A percentile compares a stretch with the other conserved stretches of the same genome.
Evolutionary conservation across 2,888 invertebrate genomes (phyloP).

Genomic region (Drosophila hamatofila): DNA sequence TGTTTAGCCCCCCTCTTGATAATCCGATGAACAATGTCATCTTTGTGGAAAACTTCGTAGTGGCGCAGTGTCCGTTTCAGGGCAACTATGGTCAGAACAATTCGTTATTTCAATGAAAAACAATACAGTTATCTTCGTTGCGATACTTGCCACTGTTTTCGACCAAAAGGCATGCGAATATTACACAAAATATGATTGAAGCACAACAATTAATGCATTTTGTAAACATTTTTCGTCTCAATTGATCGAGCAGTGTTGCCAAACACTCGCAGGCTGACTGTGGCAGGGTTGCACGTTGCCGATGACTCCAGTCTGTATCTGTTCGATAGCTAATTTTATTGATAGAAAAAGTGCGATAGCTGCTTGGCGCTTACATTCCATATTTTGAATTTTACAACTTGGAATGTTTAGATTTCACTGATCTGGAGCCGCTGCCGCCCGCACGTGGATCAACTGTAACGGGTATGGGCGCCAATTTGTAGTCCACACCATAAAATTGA

Average conservation of each 20-base stretch:
- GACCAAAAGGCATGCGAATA: conserved; percentile 62
- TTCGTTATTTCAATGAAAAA: background rate
- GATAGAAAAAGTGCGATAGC: conserved; percentile 17
- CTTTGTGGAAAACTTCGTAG: conserved; percentile 92
- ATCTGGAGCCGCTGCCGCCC: background rate
- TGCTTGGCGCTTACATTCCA: conserved; percentile 10
- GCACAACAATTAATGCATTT: conserved; percentile 70
- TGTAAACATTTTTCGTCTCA: conserved; percentile 77
- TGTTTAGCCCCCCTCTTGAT: conserved; percentile 93
- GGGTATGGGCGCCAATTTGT: conserved; percentile 77
- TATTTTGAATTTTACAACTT: background rate
- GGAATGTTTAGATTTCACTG: conserved; percentile 1
- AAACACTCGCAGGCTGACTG: conserved; percentile 1
- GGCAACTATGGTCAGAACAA: conserved; percentile 86
- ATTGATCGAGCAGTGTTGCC: conserved; percentile 58
- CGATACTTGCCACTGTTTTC: conserved; percentile 68
- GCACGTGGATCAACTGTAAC: conserved; percentile 51
- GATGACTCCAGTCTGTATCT: conserved; percentile 42
- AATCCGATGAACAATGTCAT: conserved; percentile 91
- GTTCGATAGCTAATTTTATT: conserved; percentile 35
- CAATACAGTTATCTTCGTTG: background rate
- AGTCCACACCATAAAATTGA: conserved; percentile 73
- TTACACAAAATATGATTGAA: conserved; percentile 59
- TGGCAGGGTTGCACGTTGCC: conserved; percentile 29
- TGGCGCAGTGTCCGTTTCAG: conserved; percentile 91